A percentile compares a stretch with the other conserved stretches of the same genome.
These are phyloP conservation scores for Drosophila suboccidentalis DNA, from an alignment of 2,888 invertebrate genomes.

Conservation along the genomic window DNA sequence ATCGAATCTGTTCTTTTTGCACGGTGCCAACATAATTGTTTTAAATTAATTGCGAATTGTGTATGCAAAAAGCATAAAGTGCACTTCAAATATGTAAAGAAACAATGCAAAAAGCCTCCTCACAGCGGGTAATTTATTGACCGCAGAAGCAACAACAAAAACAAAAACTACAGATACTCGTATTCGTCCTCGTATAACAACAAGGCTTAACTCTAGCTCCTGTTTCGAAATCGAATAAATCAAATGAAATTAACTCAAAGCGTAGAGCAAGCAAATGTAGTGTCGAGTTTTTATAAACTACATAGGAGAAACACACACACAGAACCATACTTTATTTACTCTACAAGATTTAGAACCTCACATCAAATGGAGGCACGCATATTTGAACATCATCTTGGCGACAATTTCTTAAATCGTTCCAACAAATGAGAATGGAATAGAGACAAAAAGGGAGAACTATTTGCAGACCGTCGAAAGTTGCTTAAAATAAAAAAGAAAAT, in stretches of 20 bases:
- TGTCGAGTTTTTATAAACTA: slow-evolving; percentile 60
- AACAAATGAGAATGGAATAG: slow-evolving; percentile 67
- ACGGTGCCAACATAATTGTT: slow-evolving; percentile 69
- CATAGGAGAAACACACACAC: slow-evolving; percentile 34
- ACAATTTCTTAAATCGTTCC: slow-evolving; percentile 77
- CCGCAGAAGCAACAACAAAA: slow-evolving; percentile 54
- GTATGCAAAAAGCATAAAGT: slow-evolving; percentile 77
- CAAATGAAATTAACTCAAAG: slow-evolving; percentile 73
- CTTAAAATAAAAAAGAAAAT: slow-evolving; percentile 16
- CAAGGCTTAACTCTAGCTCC: slow-evolving; percentile 26
- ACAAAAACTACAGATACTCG: slow-evolving; percentile 24
- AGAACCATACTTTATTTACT: slow-evolving; percentile 63
- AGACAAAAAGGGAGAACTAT: slow-evolving; percentile 41
- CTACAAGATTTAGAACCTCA: slow-evolving; percentile 59
- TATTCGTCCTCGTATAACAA: slow-evolving; percentile 35
- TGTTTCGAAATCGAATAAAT: slow-evolving; percentile 59
- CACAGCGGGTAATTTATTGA: slow-evolving; percentile 78
- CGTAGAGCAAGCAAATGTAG: slow-evolving; percentile 67
- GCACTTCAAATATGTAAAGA: slow-evolving; percentile 75
- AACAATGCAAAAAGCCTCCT: slow-evolving; percentile 63
- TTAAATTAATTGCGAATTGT: slow-evolving; percentile 79
- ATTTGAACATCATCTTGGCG: slow-evolving; percentile 45
- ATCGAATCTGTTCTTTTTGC: slow-evolving; percentile 43
- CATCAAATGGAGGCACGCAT: neutral
- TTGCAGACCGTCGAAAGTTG: slow-evolving; percentile 51